Conservation (phyloP, 2,113 vertebrate species). For the Rhinopomastus cyanomelas region DNA sequence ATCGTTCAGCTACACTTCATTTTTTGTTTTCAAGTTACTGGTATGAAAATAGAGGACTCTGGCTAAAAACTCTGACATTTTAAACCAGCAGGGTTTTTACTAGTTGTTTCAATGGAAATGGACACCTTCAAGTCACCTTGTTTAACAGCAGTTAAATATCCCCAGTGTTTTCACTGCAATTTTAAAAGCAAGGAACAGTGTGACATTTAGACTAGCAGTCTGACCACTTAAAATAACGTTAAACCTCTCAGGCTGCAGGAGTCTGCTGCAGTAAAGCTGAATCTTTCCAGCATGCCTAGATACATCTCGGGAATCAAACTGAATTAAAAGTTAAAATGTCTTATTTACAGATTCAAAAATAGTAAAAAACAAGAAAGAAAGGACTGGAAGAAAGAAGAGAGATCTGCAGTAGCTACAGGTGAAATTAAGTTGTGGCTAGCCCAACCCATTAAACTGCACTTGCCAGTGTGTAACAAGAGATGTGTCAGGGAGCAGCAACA, state of each 20-base stretch:
- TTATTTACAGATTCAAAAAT: not conserved
- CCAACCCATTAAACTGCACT: not conserved
- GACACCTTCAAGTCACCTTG: not conserved
- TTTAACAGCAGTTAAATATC: not conserved
- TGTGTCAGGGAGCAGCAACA: not conserved
- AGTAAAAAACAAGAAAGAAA: not conserved
- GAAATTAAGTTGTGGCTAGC: not conserved
- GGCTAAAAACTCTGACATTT: not conserved
- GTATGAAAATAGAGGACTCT: not conserved
- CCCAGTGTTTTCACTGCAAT: not conserved
- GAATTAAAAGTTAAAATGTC: not conserved
- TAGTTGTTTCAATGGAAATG: not conserved
- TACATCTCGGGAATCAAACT: not conserved
- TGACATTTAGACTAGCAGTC: not conserved
- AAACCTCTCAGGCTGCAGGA: not conserved
- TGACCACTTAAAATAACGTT: rapidly evolving
- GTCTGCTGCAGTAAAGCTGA: not conserved
- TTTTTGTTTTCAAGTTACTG: not conserved
- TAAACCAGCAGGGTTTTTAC: not conserved
- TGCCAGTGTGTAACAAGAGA: not conserved
- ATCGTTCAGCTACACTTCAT: not conserved
- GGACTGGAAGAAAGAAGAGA: not conserved
- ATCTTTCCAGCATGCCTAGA: not conserved
- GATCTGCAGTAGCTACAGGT: not conserved
- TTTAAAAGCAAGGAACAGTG: not conserved